These are phyloP conservation scores for Xerus inauris DNA, from an alignment of 2,113 vertebrate genomes.

Conservation along the genomic window DNA sequence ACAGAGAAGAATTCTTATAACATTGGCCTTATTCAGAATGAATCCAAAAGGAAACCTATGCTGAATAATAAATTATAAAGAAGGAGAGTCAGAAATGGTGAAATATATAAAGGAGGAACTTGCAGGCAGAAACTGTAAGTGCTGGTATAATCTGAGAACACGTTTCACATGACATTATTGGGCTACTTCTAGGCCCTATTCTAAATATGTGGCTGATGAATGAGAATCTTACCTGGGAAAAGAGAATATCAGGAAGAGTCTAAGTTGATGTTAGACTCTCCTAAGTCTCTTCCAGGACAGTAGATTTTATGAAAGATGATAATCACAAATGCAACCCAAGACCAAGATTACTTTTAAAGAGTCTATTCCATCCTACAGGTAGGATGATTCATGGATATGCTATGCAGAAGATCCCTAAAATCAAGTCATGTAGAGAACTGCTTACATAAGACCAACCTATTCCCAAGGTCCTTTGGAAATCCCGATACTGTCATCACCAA, in stretches of 20 bases:
- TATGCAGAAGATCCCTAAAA: too few relatives aligned
- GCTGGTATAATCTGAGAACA: not conserved
- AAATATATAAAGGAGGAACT: too few relatives aligned
- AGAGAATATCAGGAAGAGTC: not conserved
- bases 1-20: not conserved
- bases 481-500: rapidly evolving
- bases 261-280: not conserved
- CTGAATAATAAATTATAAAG: not conserved
- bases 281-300: rapidly evolving
- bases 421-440: not conserved
- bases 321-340: not conserved
- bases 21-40: not conserved
- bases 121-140: rapidly evolving
- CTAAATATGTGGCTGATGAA: not conserved
- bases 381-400: rapidly evolving
- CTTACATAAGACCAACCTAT: rapidly evolving
- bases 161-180: not conserved
- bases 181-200: not conserved
- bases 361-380: not conserved
- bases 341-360: not conserved
- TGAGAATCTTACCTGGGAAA: not conserved
- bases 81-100: not conserved
- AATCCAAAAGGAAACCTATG: not conserved
- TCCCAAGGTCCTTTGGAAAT: not conserved
- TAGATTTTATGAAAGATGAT: not conserved